These are phyloP conservation scores for Liasis olivaceus DNA, from an alignment of 2,797 vertebrate species.

Conservation along the genomic window DNA sequence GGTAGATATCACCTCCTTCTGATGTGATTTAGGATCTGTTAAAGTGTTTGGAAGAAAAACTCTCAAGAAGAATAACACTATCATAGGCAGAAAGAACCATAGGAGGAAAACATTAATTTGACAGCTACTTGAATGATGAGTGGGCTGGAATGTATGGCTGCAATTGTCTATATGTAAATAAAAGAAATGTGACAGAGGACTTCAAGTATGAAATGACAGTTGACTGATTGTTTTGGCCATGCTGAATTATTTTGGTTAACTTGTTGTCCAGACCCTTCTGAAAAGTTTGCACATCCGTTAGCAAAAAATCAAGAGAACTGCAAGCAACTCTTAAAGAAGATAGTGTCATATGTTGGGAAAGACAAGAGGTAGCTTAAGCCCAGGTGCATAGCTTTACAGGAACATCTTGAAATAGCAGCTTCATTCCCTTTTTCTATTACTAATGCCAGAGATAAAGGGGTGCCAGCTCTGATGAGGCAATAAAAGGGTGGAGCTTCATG, in stretches of 20 bases:
- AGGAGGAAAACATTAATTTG: neutral
- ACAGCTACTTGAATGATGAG: slow-evolving; percentile 13
- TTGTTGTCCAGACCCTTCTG: rapidly evolving
- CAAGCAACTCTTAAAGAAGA: neutral
- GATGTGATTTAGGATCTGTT: slow-evolving; percentile 50
- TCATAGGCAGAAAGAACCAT: neutral
- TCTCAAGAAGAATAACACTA: slow-evolving; percentile 25
- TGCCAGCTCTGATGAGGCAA: neutral
- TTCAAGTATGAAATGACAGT: neutral
- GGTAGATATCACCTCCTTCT: slow-evolving; percentile 27
- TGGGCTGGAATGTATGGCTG: neutral
- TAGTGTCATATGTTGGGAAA: neutral
- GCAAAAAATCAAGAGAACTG: neutral
- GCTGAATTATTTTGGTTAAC: slow-evolving; percentile 29
- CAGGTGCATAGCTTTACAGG: neutral
- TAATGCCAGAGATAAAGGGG: neutral
- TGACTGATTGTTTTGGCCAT: neutral
- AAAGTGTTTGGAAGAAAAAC: slow-evolving; percentile 42
- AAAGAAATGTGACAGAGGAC: neutral
- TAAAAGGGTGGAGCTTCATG: neutral
- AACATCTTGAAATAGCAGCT: neutral
- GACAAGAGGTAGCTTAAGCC: neutral
- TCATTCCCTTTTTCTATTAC: neutral
- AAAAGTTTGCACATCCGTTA: neutral
- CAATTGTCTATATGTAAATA: neutral